Base-by-base conservation (phyloP, 1,140 invertebrate species). In the Caerostris darwini region DNA sequence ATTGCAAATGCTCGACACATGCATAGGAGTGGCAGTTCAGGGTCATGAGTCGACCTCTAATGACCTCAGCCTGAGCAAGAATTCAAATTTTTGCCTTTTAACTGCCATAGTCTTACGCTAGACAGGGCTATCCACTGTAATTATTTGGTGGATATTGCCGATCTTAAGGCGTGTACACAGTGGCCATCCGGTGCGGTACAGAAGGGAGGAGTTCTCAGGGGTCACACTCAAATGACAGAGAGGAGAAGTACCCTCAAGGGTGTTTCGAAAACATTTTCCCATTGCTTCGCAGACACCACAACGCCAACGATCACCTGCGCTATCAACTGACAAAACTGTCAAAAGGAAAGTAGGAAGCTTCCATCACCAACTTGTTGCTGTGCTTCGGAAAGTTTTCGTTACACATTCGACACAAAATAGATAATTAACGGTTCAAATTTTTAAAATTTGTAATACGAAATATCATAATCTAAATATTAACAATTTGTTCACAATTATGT, bases 1-100 rank as follows among this genome's bases (percentile, higher is more conserved):
- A 94, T 94, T 94, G 83, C 19, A 34, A 94, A 94, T 88, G 92
- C 85, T 64, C 17, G 83, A 82, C 86, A 69, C 85, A 82, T 81
- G 54, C 67, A 57, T 94, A 86, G 92, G 92, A 94, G 92, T 94
- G 92, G 92, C 92, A 81, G 92, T 64, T 94, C 92, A 94, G 92
- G 92, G 92, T 89, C 92, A 81, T 94, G 92, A 94, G n/a, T 94
- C 71, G 92, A 94, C 92, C 92, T 94, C 53, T 64, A 19, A 19
- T 94, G 92, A 94, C 92, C 92, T 94, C 92, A 69, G 86, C 69
- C 71, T 67, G 56, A 93, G 86, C 92, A 77, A 93, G 86, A 88
- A 93, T 88, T 93, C 86, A 94, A 94, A 88, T 94, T 94, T 93
- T 83, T 61, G 56, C 90, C 57, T 87, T 87, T 88, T 89, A 94